These are phyloP conservation scores for Apocrypta bakeri DNA, from an alignment of 1,140 invertebrate species.

Conservation along the genomic window DNA sequence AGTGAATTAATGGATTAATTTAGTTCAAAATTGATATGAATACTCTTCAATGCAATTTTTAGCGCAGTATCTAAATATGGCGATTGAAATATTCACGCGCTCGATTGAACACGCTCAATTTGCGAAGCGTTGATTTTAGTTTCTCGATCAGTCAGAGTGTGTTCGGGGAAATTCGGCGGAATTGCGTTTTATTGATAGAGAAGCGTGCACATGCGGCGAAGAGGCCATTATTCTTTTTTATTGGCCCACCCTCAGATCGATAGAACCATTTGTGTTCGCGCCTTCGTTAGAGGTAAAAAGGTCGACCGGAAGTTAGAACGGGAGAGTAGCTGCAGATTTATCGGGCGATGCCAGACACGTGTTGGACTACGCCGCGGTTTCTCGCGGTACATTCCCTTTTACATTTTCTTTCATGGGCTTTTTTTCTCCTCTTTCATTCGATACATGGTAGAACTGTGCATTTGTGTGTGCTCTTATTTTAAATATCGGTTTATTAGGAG, in stretches of 20 bases:
- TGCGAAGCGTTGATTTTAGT: too few species aligned
- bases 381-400: neutral
- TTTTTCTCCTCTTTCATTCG: neutral
- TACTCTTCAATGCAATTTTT: too few species aligned
- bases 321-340: conserved; percentile 2
- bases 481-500: neutral
- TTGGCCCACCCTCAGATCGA: conserved; percentile 13
- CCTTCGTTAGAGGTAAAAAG: conserved; percentile 16
- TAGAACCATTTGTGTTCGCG: conserved; percentile 12
- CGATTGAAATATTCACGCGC: too few species aligned
- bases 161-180: too few species aligned
- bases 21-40: too few species aligned
- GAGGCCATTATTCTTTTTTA: conserved; percentile 7
- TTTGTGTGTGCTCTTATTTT: neutral
- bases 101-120: too few species aligned
- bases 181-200: neutral
- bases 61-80: too few species aligned
- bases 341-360: conserved; percentile 16
- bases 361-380: neutral
- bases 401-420: neutral
- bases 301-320: neutral
- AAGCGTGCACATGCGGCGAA: neutral
- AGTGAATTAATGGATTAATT: too few species aligned
- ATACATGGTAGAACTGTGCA: neutral
- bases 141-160: too few species aligned